Base-by-base conservation (phyloP, 2,888 invertebrate species). In the Bruchidius siliquastri region DNA sequence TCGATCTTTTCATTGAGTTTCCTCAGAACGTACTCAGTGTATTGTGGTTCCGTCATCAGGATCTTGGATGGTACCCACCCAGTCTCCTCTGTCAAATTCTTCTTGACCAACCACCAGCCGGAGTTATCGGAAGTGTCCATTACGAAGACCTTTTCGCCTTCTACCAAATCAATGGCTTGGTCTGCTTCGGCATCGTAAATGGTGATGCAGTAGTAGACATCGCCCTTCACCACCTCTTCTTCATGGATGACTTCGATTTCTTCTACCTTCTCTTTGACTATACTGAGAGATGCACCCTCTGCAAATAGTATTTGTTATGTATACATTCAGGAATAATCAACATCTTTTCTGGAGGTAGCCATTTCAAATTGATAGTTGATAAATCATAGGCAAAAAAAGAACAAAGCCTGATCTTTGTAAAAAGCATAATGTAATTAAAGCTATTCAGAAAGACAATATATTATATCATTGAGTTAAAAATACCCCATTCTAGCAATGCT, bases 11-110 rank as follows among this genome's bases (percentile, higher is more conserved):
- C 96, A 82, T 95, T 93, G 0, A 97, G 88, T 86, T 95, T 96
- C 86, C 93, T 94, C 83, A 96, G 94, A 13, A 97, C 90, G 81
- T 95, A 96, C 69, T 93, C 87, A 0, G 92, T 92, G 82, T 96
- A 97, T 80, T 92, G 93, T 2, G 88, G 88, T 85, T 95, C 94
- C 81, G 95, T 93, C 90, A 96, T 93, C 2, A 97, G 88, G 83
- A 95, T 93, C 84, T 94, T 93, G 0, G 96, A 94, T 20, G 96
- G 96, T n/a, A 96, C 96, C 94, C 95, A 96, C 75, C 97, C 97
- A 81, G 94, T 95, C 87, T 97, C 96, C 84, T 95, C 94, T 0
- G 96, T 96, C 26, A 96, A 88, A 85, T 94, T 92, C 85, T 97
- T 97, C 80, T 92, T 92, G 0, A 97, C 95, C 83, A 94, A 95